Conservation (phyloP, 2,113 vertebrate genomes). For the Sphyrna mokarran region DNA sequence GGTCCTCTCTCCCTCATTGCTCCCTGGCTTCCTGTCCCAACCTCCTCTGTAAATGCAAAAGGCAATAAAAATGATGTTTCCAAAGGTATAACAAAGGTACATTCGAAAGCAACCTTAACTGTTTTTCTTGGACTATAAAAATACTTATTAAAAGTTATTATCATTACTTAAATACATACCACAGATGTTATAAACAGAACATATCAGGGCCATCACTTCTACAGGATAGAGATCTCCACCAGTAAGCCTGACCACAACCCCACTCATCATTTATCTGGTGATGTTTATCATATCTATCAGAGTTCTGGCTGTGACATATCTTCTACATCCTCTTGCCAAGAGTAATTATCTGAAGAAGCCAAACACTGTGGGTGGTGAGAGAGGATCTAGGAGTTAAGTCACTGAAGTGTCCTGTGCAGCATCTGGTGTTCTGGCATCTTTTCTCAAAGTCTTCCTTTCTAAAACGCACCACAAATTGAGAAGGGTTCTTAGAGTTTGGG, state of each 20-base stretch:
- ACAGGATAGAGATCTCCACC: slow-evolving; percentile 24
- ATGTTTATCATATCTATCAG: slow-evolving; percentile 11
- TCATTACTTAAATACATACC: slow-evolving; percentile 12
- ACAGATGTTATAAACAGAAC: slow-evolving; percentile 22
- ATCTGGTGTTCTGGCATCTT: slow-evolving; percentile 15
- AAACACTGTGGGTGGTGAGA: slow-evolving; percentile 27
- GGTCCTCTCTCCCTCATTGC: background rate
- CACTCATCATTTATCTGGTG: slow-evolving; percentile 22
- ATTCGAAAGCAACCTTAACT: background rate
- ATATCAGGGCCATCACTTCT: background rate
- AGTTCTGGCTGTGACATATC: slow-evolving; percentile 22
- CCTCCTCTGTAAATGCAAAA: background rate
- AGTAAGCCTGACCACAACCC: slow-evolving; percentile 18
- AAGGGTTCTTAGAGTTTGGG: background rate
- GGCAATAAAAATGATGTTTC: background rate
- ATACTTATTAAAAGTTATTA: background rate
- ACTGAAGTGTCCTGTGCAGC: background rate
- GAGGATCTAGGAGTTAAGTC: background rate
- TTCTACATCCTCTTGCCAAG: background rate
- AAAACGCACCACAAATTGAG: slow-evolving; percentile 6
- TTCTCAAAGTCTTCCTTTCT: background rate
- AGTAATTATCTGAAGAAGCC: slow-evolving; percentile 17
- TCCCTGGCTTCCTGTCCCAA: background rate
- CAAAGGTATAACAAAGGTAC: background rate
- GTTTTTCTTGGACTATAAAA: background rate